These are phyloP conservation scores for Rhinella marina DNA, from an alignment of 2,797 vertebrate genomes.

Conservation along the genomic window DNA sequence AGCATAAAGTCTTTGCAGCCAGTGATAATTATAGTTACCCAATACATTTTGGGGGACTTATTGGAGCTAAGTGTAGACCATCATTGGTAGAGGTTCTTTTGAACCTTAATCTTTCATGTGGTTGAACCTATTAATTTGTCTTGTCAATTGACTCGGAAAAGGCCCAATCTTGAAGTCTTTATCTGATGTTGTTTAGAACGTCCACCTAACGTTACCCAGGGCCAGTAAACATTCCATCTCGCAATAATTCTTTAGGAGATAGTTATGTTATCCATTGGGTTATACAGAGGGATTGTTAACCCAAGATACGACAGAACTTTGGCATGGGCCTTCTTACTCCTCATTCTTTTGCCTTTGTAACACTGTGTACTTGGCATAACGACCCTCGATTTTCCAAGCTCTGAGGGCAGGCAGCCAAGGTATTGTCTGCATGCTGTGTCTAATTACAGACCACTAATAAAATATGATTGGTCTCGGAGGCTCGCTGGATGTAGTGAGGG, in stretches of 20 bases:
- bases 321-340: constrained; percentile 65
- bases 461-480: constrained; percentile 64
- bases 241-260: constrained; percentile 2
- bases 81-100: neutral
- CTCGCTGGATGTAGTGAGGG: constrained; percentile 37
- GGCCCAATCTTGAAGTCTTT: neutral
- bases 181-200: neutral
- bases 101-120: neutral
- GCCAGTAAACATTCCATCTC: neutral
- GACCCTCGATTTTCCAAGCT: constrained; percentile 66
- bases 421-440: constrained; percentile 65
- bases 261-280: constrained; percentile 52
- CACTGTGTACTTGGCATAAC: constrained; percentile 67
- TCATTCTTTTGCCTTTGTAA: constrained; percentile 67
- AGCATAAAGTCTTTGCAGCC: no score
- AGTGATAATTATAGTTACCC: no score
- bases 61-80: neutral
- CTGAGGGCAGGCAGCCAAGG: constrained; percentile 65
- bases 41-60: no score
- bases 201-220: neutral
- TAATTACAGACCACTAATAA: constrained; percentile 62
- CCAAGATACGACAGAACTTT: constrained; percentile 66
- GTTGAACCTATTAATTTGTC: neutral
- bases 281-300: constrained; percentile 66
- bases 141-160: neutral